Evolutionary conservation across 1,140 invertebrate genomes (phyloP).

Genomic region (Neuroterus valhalla): DNA sequence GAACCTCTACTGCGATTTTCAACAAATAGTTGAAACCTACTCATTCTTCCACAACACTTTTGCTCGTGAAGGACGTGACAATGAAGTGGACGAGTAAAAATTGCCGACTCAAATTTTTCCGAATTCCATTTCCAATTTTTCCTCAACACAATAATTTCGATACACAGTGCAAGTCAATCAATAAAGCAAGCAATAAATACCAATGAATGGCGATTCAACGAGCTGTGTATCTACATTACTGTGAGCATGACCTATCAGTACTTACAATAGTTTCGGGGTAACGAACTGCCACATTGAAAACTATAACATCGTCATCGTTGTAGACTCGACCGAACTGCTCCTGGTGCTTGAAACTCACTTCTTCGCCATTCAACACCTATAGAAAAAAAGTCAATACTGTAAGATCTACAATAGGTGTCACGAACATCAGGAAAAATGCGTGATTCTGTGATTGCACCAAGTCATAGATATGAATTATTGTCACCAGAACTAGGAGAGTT

Average conservation of each 20-base stretch:
- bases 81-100: not conserved
- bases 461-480: too few species aligned
- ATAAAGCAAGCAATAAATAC: constrained; percentile 67
- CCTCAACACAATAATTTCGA: constrained; percentile 29
- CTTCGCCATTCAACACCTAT: constrained; percentile 79
- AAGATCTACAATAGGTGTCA: too few species aligned
- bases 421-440: too few species aligned
- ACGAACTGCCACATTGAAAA: constrained; percentile 87
- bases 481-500: too few species aligned
- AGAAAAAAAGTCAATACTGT: constrained; percentile 33
- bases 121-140: not conserved
- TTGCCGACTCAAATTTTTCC: too few species aligned
- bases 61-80: not conserved
- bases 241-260: constrained; percentile 43
- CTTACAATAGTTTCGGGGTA: constrained; percentile 83
- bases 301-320: constrained; percentile 83
- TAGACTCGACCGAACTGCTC: constrained; percentile 89
- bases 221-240: constrained; percentile 62
- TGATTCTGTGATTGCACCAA: too few species aligned
- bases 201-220: constrained; percentile 66
- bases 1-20: too few species aligned
- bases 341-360: constrained; percentile 82
- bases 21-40: too few species aligned
- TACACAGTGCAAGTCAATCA: constrained; percentile 31
- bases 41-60: too few species aligned